Evolutionary conservation across 2,113 vertebrate species (phyloP), one percentile per base, ranked within the genome.

Genomic region (Arothron firmamentum): DNA sequence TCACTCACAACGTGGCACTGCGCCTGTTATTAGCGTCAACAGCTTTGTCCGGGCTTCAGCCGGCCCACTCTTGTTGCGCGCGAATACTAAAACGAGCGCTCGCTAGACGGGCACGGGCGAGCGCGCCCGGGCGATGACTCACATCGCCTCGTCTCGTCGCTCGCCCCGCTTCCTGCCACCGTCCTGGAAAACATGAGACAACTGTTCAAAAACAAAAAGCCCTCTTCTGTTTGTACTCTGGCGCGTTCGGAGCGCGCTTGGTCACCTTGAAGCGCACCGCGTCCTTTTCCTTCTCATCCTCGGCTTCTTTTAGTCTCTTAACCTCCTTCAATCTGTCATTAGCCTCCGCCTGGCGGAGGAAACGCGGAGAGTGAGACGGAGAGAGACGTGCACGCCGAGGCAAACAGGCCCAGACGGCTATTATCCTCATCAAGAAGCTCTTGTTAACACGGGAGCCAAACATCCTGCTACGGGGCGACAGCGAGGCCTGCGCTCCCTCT

Each of bases 1-100:
- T 80, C 80, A 86, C 85, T 88, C 85, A 78, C 83, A 78, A 88
- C 74, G 76, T 81, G 80, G 72, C 79, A 78, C 75, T 82, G 82
- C 77, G 47, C 80, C 79, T 81, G 81, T 80, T 80, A 75, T 81
- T 79, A 84, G 75, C 75, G 78, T 79, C 78, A 79, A 74, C 75
- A 74, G 78, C 81, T 87, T 83, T 80, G 79, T 84, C 72, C 48
- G 14, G 65, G 56, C 66, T 49, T 64, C 76, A 81, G 64, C 51
- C 72, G 67, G 74, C 59, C 8, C 56, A 54, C 67, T 71, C 77
- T 77, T 70, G 75, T 80, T 61, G 62, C 41, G 54, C 14, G 60
- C 50, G 78, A 79, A 75, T 59, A 61, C 65, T 67, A 62, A 77
- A 65, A 63, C 63, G 77, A 77, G 85, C 70, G 76, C 74, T 66